Conservation (phyloP, 2,113 vertebrate genomes). For the Rousettus leschenaultii region DNA sequence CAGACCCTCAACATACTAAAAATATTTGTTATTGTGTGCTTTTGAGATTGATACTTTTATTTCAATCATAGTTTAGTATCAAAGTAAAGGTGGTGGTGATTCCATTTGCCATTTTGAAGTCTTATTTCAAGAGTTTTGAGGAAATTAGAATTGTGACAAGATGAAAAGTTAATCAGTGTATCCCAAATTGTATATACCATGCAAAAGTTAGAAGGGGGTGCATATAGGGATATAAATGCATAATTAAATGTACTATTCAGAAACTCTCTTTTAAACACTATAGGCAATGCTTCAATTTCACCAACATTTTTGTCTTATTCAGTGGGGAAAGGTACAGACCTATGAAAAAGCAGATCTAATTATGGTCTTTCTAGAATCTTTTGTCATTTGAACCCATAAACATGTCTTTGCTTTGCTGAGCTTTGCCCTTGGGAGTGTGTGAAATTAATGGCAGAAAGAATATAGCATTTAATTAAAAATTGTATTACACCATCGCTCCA, state of each 20-base stretch:
- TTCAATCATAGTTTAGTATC: constrained; percentile 36
- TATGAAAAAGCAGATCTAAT: background rate
- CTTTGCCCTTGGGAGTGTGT: background rate
- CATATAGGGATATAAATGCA: constrained; percentile 18
- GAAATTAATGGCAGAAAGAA: background rate
- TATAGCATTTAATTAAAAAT: background rate
- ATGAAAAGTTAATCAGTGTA: constrained; percentile 44
- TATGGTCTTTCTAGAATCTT: background rate
- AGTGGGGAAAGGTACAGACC: background rate
- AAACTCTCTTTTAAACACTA: constrained; percentile 29
- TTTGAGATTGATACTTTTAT: background rate
- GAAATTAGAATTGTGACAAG: constrained; percentile 63
- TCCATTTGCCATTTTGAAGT: constrained; percentile 49
- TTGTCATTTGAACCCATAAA: background rate
- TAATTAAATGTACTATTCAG: constrained; percentile 57
- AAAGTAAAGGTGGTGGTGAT: constrained; percentile 12
- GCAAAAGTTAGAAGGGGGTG: constrained; percentile 18
- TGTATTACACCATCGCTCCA: background rate
- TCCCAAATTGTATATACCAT: background rate
- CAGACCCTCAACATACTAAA: background rate
- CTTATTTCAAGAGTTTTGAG: background rate
- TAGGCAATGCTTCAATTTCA: background rate
- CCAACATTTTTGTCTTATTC: too few species aligned
- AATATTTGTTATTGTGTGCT: background rate
- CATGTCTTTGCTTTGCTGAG: background rate